Evolutionary conservation across 2,113 vertebrate genomes (phyloP).

Genomic region (Chaetura pelagica): DNA sequence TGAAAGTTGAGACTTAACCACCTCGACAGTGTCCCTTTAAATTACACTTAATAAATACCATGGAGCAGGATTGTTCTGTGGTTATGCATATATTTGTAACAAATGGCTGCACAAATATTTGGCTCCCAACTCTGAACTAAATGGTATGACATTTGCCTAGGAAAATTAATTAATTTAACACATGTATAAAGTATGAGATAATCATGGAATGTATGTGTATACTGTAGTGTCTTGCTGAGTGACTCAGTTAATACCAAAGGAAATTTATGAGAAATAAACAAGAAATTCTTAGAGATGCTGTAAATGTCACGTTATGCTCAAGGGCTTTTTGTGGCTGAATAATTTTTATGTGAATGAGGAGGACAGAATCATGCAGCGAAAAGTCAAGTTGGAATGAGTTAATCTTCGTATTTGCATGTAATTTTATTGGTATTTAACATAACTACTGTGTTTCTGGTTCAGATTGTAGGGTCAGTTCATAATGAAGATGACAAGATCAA

Average conservation of each 20-base stretch:
- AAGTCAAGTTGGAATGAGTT: conserved; percentile 58
- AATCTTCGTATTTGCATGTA: conserved; percentile 41
- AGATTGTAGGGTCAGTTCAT: neutral
- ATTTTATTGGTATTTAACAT: conserved; percentile 36
- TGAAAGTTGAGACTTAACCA: conserved; percentile 8
- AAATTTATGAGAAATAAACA: conserved; percentile 75
- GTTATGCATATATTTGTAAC: conserved; percentile 77
- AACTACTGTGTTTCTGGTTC: conserved; percentile 31
- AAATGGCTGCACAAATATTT: conserved; percentile 81
- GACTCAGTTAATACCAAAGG: conserved; percentile 73
- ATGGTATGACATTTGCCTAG: conserved; percentile 79
- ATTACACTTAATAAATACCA: conserved; percentile 67
- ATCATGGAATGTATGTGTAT: conserved; percentile 64
- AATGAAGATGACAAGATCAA: neutral
- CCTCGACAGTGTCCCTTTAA: conserved; percentile 68
- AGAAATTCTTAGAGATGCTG: conserved; percentile 64
- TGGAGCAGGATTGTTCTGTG: conserved; percentile 68
- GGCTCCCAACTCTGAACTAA: conserved; percentile 76
- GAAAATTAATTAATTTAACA: conserved; percentile 81
- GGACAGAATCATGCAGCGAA: conserved; percentile 23
- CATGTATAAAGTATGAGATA: conserved; percentile 79
- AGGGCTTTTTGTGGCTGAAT: conserved; percentile 68
- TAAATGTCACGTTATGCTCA: conserved; percentile 77
- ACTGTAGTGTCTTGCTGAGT: conserved; percentile 60
- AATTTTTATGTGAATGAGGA: conserved; percentile 64